Conservation (phyloP, 2,113 vertebrate species). For the Lota lota region DNA sequence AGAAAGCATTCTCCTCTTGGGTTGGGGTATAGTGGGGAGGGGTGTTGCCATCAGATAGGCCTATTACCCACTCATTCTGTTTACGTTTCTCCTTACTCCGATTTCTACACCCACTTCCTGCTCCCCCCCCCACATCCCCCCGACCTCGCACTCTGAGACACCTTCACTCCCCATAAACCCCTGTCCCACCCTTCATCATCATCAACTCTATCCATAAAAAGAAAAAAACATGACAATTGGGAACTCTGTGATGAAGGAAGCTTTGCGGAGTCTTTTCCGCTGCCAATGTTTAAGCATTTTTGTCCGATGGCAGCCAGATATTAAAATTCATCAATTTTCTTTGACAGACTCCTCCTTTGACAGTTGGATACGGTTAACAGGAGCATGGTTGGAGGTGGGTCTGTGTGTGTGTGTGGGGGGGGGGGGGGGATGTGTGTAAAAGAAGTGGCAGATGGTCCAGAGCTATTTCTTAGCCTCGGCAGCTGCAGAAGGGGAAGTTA, state of each 20-base stretch:
- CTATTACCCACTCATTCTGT: conserved; percentile 48
- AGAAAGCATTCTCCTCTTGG: conserved; percentile 34
- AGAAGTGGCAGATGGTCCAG: conserved; percentile 43
- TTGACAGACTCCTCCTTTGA: too few species aligned
- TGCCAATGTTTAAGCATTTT: too few species aligned
- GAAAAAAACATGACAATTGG: conserved; percentile 30
- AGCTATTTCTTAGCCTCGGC: conserved; percentile 63
- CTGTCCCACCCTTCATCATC: conserved; percentile 25
- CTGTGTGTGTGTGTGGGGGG: conserved; percentile 21
- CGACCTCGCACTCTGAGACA: conserved; percentile 15
- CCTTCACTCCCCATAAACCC: conserved; percentile 27
- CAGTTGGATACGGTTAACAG: too few species aligned
- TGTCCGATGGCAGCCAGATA: too few species aligned
- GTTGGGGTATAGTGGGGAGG: too few species aligned
- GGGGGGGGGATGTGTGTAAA: conserved; percentile 33
- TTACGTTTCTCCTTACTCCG: conserved; percentile 52
- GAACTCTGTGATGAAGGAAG: conserved; percentile 42
- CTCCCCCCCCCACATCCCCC: conserved; percentile 36
- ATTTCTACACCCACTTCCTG: conserved; percentile 65
- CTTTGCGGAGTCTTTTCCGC: too few species aligned
- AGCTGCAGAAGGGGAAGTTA: conserved; percentile 51
- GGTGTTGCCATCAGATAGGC: conserved; percentile 21
- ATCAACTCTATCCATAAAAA: conserved; percentile 31
- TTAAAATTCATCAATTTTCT: too few species aligned
- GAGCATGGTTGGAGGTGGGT: too few species aligned